phyloP scores from a whole-genome alignment of 2,797 vertebrate species.

The Columba guinea region DNA sequence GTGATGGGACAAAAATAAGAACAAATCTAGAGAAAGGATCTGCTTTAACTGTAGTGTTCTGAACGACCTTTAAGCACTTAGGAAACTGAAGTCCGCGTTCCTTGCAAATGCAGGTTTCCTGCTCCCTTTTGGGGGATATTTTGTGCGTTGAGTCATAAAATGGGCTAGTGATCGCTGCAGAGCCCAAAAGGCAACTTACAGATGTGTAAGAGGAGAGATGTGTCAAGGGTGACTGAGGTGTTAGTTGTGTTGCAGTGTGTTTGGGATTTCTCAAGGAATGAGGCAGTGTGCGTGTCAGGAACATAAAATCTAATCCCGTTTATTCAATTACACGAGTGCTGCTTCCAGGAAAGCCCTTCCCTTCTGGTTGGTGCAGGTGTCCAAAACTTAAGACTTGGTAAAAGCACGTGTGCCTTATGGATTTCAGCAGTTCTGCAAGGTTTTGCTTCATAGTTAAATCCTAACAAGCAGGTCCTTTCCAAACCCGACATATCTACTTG shows the following conservation, averaged over 20 bases:
- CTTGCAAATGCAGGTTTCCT: not conserved
- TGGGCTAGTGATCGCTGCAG: not conserved
- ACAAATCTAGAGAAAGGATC: not conserved
- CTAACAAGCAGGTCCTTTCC: not conserved
- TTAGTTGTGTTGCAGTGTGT: not conserved
- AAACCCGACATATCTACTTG: not conserved
- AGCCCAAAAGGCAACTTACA: not conserved
- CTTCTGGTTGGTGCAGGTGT: not conserved
- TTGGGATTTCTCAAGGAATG: not conserved
- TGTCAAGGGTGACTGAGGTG: not conserved
- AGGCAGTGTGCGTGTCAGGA: not conserved
- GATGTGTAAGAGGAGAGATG: not conserved
- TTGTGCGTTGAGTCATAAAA: not conserved
- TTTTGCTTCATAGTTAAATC: not conserved
- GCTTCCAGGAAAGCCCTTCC: not conserved
- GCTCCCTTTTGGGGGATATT: not conserved
- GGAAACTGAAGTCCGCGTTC: not conserved
- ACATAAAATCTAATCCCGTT: not conserved
- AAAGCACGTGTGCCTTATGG: rapidly evolving
- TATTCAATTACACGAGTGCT: rapidly evolving
- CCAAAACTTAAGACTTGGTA: not conserved
- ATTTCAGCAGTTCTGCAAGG: not conserved
- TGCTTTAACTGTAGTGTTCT: not conserved
- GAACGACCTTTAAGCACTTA: not conserved
- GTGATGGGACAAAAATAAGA: not conserved